Percentiles rank a stretch among this genome's conserved stretches.
Evolutionary conservation across 1,140 invertebrate species (phyloP).

Genomic region (Stegodyphus dumicola): DNA sequence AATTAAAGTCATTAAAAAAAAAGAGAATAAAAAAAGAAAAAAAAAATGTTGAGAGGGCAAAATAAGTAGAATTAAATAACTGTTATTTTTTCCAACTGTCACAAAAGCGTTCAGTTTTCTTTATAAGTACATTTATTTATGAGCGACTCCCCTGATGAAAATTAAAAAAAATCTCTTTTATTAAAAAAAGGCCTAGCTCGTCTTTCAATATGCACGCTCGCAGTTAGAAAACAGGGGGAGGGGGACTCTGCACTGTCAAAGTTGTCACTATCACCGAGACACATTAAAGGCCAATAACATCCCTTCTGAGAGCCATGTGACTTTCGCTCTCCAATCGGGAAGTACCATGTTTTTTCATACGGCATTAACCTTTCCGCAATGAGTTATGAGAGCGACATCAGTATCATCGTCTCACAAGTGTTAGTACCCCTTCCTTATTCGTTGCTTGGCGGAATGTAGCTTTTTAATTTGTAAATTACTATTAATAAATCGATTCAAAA

Average conservation of each 20-base stretch:
- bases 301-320: conserved; percentile 38
- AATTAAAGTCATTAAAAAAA: no score
- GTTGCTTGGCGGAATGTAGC: background rate
- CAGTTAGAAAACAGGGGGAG: background rate
- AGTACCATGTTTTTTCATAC: conserved; percentile 51
- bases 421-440: background rate
- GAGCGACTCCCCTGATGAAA: no score
- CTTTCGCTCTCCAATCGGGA: conserved; percentile 17
- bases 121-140: no score
- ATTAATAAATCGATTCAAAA: background rate
- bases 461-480: background rate
- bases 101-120: no score
- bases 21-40: no score
- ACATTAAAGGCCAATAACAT: conserved; percentile 61
- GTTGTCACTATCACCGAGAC: conserved; percentile 44
- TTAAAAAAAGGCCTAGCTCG: no score
- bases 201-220: no score
- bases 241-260: conserved; percentile 36
- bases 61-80: no score
- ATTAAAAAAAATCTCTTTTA: no score
- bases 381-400: conserved; percentile 57
- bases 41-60: no score
- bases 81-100: no score
- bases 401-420: conserved; percentile 52
- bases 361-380: conserved; percentile 59